Evolutionary conservation across 37 sponge, comb jelly and placozoan species (phyloP).

Genomic region (Haliclona indistincta): DNA sequence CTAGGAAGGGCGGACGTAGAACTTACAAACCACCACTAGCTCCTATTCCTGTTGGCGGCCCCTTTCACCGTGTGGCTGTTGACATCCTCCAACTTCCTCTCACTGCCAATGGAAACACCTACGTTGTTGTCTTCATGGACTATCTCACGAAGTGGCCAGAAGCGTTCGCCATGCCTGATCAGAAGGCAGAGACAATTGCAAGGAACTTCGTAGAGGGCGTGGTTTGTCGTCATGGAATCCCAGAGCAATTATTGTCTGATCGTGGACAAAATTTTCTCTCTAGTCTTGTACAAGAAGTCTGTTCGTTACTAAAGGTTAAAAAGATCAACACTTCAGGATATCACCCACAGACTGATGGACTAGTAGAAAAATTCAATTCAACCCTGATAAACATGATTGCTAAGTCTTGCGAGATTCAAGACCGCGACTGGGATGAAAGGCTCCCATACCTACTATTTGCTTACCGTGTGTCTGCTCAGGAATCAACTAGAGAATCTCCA

Average conservation of each 20-base stretch:
- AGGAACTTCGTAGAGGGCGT: slow-evolving; percentile 34
- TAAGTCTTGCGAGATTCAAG: slow-evolving; percentile 15
- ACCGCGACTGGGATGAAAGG: slow-evolving; percentile 45
- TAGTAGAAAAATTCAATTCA: slow-evolving; percentile 43
- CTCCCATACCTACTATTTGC: slow-evolving; percentile 53
- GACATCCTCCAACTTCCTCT: slow-evolving; percentile 50
- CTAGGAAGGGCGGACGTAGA: slow-evolving; percentile 16
- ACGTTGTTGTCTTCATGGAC: slow-evolving; percentile 54
- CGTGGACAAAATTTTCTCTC: slow-evolving; percentile 44
- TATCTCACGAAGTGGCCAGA: slow-evolving; percentile 74
- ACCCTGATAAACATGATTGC: slow-evolving; percentile 42
- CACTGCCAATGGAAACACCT: slow-evolving; percentile 43
- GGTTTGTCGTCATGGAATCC: slow-evolving; percentile 37
- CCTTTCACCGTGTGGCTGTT: slow-evolving; percentile 50
- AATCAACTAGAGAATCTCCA: slow-evolving; percentile 42
- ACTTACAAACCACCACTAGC: slow-evolving; percentile 8
- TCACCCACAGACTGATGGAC: slow-evolving; percentile 59
- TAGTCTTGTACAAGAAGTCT: slow-evolving; percentile 25
- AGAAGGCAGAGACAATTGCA: slow-evolving; percentile 51
- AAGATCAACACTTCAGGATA: slow-evolving; percentile 61
- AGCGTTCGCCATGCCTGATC: slow-evolving; percentile 53
- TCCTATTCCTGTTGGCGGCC: slow-evolving; percentile 53
- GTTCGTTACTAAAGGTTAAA: slow-evolving; percentile 11
- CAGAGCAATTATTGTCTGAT: slow-evolving; percentile 48
- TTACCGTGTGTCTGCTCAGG: slow-evolving; percentile 33